A percentile compares a stretch with the other conserved stretches of the same genome.
phyloP scores from a whole-genome alignment of 2,888 invertebrate species.

The Erynnis tages region DNA sequence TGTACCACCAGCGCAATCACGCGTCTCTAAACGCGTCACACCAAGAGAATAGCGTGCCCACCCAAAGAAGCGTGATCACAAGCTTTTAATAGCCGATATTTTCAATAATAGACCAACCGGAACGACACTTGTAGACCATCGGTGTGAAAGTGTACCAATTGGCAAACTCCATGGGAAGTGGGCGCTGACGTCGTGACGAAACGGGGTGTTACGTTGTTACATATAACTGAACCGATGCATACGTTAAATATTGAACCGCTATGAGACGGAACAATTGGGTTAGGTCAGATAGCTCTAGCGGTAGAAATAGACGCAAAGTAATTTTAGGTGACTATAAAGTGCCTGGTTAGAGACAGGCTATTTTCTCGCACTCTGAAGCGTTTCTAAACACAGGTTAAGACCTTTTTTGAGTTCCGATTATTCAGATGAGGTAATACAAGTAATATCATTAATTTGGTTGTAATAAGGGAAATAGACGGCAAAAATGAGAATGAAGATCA shows the following conservation, averaged over 20 bases:
- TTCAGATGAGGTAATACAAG: no score
- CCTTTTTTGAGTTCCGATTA: no score
- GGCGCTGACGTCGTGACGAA: conserved; percentile 47
- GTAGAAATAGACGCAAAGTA: conserved; percentile 4
- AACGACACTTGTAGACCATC: conserved; percentile 47
- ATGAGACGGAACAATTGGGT: conserved; percentile 13
- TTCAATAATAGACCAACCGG: conserved; percentile 51
- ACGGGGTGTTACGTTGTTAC: conserved; percentile 32
- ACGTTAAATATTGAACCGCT: conserved; percentile 7
- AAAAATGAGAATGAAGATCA: no score
- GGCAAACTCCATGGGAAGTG: conserved; percentile 63
- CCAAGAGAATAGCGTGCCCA: background rate
- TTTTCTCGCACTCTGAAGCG: background rate
- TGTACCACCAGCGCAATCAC: background rate
- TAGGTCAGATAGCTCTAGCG: conserved; percentile 11
- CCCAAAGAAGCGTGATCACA: conserved; percentile 43
- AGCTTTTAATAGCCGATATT: conserved; percentile 37
- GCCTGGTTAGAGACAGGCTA: background rate
- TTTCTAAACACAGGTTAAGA: no score
- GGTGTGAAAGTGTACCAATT: conserved; percentile 57
- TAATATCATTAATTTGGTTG: no score
- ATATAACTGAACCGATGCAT: conserved; percentile 2
- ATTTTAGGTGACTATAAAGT: conserved; percentile 7
- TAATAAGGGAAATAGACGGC: no score
- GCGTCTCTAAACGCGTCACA: background rate